These are phyloP conservation scores for Peromyscus attwateri DNA, from an alignment of 2,797 vertebrate species.

Conservation along the genomic window DNA sequence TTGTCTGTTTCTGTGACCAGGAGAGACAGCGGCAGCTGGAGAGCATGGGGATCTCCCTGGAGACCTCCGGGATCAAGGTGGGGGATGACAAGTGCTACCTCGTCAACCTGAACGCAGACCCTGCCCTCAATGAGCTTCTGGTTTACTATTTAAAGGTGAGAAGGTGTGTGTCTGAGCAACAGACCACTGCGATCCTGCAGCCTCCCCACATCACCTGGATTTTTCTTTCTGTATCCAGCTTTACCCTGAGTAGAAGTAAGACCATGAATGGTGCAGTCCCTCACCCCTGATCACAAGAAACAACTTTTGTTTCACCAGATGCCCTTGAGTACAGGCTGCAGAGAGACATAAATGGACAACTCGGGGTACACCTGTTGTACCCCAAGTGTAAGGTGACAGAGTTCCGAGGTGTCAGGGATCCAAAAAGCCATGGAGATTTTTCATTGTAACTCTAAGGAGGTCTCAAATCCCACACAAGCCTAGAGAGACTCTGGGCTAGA, in stretches of 20 bases:
- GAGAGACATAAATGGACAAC: not conserved
- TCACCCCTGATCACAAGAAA: not conserved
- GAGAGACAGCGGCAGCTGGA: conserved; percentile 97
- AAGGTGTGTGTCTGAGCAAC: not conserved
- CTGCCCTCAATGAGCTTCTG: conserved; percentile 97
- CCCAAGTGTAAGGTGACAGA: not conserved
- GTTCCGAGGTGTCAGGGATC: not conserved
- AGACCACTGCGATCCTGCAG: not conserved
- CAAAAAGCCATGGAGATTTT: not conserved
- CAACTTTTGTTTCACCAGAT: not conserved
- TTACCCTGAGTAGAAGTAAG: not conserved
- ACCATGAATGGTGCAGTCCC: not conserved
- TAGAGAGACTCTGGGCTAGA: not conserved
- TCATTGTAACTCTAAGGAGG: not conserved
- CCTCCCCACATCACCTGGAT: not conserved
- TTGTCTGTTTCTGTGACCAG: conserved; percentile 86
- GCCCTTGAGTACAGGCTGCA: not conserved
- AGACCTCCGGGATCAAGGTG: conserved; percentile 98
- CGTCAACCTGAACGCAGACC: conserved; percentile 98
- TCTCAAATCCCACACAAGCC: not conserved
- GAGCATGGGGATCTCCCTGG: conserved; percentile 99
- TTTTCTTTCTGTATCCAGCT: not conserved
- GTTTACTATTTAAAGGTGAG: conserved; percentile 99
- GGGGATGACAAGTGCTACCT: conserved; percentile 98
- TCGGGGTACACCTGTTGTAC: not conserved